These are phyloP conservation scores for Chrysina gloriosa DNA, from an alignment of 2,888 invertebrate genomes.

Conservation along the genomic window DNA sequence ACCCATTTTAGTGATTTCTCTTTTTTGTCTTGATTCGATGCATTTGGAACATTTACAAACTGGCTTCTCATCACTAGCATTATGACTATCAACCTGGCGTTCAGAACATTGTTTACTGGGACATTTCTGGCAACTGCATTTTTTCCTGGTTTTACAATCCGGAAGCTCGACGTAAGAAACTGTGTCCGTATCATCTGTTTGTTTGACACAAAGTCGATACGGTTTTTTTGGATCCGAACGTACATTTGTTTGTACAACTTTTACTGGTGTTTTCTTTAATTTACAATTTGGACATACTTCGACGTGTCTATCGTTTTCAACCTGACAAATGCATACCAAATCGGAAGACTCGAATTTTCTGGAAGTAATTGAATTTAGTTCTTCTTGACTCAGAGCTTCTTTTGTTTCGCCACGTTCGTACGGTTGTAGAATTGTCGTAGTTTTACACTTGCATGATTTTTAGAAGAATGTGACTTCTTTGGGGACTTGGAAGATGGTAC, in stretches of 20 bases:
- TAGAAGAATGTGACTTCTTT: neutral
- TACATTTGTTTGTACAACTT: neutral
- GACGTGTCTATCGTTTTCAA: neutral
- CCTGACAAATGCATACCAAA: neutral
- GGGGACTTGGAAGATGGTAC: neutral
- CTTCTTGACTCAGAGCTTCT: neutral
- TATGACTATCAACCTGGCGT: too few relatives aligned
- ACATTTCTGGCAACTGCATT: neutral
- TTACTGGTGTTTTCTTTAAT: neutral
- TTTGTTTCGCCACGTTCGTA: neutral
- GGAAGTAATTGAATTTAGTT: neutral
- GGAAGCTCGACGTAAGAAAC: conserved; percentile 4
- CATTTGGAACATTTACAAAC: too few relatives aligned
- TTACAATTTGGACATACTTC: neutral
- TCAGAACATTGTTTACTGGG: neutral
- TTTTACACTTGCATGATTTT: neutral
- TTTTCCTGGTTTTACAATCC: neutral
- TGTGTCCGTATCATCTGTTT: neutral
- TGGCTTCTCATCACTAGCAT: too few relatives aligned
- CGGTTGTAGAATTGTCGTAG: neutral
- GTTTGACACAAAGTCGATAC: neutral
- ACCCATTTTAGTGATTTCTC: too few relatives aligned
- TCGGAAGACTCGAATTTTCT: neutral
- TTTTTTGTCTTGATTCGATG: too few relatives aligned
- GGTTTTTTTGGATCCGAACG: neutral